Evolutionary conservation across 2,113 vertebrate genomes (phyloP).

Genomic region (Cepphus grylle): DNA sequence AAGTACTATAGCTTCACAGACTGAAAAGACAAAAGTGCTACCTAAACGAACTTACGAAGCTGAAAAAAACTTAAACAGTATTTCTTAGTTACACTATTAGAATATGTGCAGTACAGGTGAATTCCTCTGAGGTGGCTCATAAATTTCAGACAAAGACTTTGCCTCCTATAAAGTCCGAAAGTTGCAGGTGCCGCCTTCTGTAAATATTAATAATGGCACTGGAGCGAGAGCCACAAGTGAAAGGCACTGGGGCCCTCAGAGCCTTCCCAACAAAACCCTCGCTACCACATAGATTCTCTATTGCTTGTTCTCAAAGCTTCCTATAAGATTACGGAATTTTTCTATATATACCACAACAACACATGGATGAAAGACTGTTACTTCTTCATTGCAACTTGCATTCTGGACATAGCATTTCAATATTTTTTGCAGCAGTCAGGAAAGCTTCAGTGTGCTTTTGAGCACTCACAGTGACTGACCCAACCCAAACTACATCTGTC

Average conservation of each 20-base stretch:
- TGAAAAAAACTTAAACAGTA: not conserved
- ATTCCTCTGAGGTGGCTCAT: slow-evolving; percentile 24
- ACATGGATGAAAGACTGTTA: not conserved
- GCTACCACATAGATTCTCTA: not conserved
- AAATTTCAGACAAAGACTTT: slow-evolving; percentile 53
- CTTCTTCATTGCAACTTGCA: not conserved
- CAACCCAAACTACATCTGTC: not conserved
- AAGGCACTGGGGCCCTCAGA: not conserved
- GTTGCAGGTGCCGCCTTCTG: slow-evolving; percentile 27
- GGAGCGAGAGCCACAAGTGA: not conserved
- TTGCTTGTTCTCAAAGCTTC: not conserved
- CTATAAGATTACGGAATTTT: not conserved
- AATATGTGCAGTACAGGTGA: not conserved
- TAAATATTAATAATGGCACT: slow-evolving; percentile 48
- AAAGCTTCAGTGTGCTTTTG: not conserved
- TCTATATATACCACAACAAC: not conserved
- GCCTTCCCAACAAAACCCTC: not conserved
- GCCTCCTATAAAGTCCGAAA: slow-evolving; percentile 39
- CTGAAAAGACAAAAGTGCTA: not conserved
- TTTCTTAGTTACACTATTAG: not conserved
- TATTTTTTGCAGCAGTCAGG: not conserved
- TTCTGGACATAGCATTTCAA: not conserved
- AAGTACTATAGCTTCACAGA: not conserved
- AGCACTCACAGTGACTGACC: not conserved
- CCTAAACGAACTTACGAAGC: not conserved